Conservation (phyloP, 92 coral and sea anemone genomes). For the Epizoanthus illoricatus region DNA sequence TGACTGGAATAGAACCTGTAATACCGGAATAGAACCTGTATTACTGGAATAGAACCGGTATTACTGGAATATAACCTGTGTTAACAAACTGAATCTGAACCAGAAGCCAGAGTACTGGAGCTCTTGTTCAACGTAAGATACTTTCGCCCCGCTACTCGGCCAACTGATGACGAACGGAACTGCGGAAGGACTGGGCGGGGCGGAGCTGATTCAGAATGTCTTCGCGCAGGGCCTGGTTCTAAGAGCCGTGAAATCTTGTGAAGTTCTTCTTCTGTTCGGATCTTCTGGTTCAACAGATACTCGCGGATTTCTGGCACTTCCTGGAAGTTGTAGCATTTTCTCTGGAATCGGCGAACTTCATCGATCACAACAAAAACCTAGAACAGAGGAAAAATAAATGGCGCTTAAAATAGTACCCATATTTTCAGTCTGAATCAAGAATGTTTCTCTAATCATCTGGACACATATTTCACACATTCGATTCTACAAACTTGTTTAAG, state of each 20-base stretch:
- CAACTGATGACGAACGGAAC: constrained; percentile 24
- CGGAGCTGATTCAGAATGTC: constrained; percentile 67
- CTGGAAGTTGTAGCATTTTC: constrained; percentile 88
- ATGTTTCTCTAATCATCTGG: no score
- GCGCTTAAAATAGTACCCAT: background rate
- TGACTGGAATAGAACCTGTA: no score
- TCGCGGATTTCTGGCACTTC: constrained; percentile 92
- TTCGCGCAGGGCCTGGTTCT: constrained; percentile 76
- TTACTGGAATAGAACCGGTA: no score
- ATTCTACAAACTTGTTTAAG: no score
- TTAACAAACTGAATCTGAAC: constrained; percentile 33
- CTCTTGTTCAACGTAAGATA: constrained; percentile 4
- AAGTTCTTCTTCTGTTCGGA: constrained; percentile 86
- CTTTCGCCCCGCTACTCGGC: constrained; percentile 6
- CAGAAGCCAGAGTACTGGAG: constrained; percentile 11
- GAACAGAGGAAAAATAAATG: background rate
- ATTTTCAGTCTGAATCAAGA: no score
- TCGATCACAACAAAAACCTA: constrained; percentile 86
- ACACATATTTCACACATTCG: no score
- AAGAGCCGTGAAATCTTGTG: constrained; percentile 90
- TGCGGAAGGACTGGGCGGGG: constrained; percentile 64
- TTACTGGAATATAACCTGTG: no score
- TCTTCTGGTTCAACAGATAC: constrained; percentile 75
- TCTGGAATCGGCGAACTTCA: constrained; percentile 89
- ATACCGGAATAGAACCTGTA: no score